phyloP scores from a whole-genome alignment of 2,888 invertebrate genomes.

The Macrophya annulata region DNA sequence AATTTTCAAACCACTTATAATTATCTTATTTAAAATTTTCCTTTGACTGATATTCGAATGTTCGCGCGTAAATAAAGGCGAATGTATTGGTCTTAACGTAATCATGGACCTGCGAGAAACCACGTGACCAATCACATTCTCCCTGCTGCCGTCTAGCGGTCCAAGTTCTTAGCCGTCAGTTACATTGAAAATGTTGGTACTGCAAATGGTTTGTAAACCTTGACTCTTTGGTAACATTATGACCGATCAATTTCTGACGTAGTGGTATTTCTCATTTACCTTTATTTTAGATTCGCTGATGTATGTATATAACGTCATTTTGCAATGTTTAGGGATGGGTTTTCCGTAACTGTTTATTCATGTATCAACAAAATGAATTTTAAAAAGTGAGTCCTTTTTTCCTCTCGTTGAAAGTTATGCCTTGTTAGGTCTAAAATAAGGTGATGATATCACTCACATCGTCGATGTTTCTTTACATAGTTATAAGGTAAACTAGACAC shows the following conservation, averaged over 20 bases:
- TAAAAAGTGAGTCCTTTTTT: constrained; percentile 11
- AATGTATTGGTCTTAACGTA: neutral
- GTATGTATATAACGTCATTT: constrained; percentile 17
- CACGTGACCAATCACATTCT: neutral
- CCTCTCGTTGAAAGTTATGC: neutral
- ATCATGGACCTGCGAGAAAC: neutral
- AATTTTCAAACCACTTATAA: neutral
- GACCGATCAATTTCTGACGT: constrained; percentile 31
- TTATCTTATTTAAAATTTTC: neutral
- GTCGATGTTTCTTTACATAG: constrained; percentile 17
- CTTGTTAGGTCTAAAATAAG: constrained; percentile 3
- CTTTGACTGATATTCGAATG: neutral
- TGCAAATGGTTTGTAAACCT: constrained; percentile 18
- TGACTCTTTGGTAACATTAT: constrained; percentile 2
- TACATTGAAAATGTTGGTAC: neutral
- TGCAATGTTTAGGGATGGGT: constrained; percentile 30
- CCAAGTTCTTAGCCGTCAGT: neutral
- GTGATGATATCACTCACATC: constrained; percentile 25
- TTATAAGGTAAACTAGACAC: neutral
- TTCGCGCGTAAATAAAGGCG: neutral
- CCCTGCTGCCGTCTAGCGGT: constrained; percentile 1
- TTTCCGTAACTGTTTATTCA: constrained; percentile 23
- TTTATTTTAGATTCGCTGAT: neutral
- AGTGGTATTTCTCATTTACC: neutral
- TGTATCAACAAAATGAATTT: neutral